Base-by-base conservation (phyloP, 2,888 invertebrate species). In the Digitonthophagus gazella region DNA sequence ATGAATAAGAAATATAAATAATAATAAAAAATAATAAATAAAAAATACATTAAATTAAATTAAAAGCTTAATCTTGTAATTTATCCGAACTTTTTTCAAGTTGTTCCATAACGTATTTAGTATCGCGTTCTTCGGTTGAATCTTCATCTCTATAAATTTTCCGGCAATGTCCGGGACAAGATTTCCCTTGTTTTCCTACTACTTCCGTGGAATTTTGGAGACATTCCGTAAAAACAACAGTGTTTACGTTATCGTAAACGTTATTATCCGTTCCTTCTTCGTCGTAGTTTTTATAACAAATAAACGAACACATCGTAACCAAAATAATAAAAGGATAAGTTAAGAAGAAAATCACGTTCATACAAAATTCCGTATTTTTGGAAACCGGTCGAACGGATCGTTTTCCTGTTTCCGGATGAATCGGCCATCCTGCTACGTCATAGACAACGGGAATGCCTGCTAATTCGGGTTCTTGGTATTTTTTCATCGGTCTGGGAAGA, bases 281-380 rank as follows among this genome's bases (percentile, higher is more conserved):
- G 58, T 74, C 75, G 58, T 77, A 76, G 63, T 74, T 76, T 67
- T 78, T 78, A 65, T 79, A 80, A 69, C 80, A 82, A 67, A 79
- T 79, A 2, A 79, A 58, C 14, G 78, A 75, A 68, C 80, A 77
- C 3, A 80, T 55, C 44, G 77, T 77, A 16, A 81, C 67, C 15
- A 79, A n/a, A 58, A 80, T 72, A 2, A 82, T 80, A 67, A 84
- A 73, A 1, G 85, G 85, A 72, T 81, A 83, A 1, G 83, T 80
- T 72, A 85, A 75, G 76, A 85, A 85, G 72, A 85, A 85, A 70
- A 83, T 79, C 2, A 82, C 69, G 73, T 85, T 85, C 64, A 85
- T 76, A 72, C 82, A 80, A 74, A 85, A 84, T 74, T 83, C 83
- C 0, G 80, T 76, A 71, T 79, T 80, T 72, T 75, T 77, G 20